These are phyloP conservation scores for Syrmaticus mikado DNA, from an alignment of 2,113 vertebrate genomes.

Conservation along the genomic window DNA sequence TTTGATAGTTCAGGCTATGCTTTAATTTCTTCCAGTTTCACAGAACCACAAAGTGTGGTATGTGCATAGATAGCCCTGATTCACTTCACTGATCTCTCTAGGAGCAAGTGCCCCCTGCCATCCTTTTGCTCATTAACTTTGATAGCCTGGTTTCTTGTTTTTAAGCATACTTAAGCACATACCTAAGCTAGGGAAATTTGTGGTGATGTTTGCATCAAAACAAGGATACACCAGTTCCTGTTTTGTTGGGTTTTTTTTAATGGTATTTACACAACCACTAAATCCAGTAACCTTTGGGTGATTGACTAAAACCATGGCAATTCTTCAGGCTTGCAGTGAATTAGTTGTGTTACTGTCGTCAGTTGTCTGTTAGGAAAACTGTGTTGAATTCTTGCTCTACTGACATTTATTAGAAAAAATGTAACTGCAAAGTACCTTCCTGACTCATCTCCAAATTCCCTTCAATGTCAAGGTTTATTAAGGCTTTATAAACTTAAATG, in stretches of 20 bases:
- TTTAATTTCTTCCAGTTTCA: neutral
- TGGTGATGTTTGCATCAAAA: neutral
- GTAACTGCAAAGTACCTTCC: neutral
- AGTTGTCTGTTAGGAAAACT: too few relatives aligned
- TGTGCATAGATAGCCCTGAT: neutral
- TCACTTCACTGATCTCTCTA: neutral
- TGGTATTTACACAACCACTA: neutral
- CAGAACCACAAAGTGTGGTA: neutral
- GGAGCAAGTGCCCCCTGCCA: neutral
- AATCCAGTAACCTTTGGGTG: neutral
- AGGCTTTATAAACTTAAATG: neutral
- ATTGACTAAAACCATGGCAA: neutral
- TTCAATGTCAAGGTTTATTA: neutral
- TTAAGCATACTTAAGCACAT: neutral
- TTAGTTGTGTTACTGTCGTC: neutral
- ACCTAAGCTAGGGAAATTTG: neutral
- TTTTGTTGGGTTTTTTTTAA: neutral
- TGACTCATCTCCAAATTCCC: neutral
- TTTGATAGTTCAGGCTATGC: neutral
- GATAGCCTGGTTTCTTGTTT: neutral
- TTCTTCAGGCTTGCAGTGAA: neutral
- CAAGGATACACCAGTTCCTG: neutral
- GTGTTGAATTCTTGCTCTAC: too few relatives aligned
- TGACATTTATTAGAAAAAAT: neutral
- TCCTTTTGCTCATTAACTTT: neutral